phyloP scores from a whole-genome alignment of 92 coral and sea anemone genomes.

The Parazoanthus swiftii region DNA sequence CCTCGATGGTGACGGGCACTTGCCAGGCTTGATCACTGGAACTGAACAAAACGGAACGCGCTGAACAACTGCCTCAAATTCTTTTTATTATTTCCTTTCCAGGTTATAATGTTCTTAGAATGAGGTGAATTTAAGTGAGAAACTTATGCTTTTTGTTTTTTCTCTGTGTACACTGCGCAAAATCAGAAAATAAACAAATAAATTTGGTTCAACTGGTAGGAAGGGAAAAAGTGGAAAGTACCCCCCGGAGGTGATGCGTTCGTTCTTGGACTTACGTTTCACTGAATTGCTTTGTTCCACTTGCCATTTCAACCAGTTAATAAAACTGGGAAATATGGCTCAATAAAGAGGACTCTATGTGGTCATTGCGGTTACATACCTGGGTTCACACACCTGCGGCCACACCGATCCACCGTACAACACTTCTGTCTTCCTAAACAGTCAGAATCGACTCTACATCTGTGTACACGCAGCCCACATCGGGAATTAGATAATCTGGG shows the following conservation, averaged over 20 bases:
- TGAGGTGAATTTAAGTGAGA: no score
- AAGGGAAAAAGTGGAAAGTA: no score
- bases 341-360: no score
- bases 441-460: not conserved
- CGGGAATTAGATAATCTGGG: not conserved
- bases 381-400: not conserved
- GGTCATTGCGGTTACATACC: not conserved
- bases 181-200: not conserved
- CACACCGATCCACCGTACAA: not conserved
- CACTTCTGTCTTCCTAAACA: not conserved
- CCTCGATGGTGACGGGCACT: not conserved
- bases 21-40: not conserved
- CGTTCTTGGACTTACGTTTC: no score
- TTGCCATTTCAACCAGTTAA: not conserved
- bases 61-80: no score
- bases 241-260: no score
- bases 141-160: no score
- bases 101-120: no score
- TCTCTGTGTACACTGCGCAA: no score
- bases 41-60: not conserved
- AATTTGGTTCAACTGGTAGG: no score
- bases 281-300: no score
- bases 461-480: not conserved
- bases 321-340: not conserved
- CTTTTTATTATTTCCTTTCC: no score